These are phyloP conservation scores for Athetis lepigone DNA, from an alignment of 2,888 invertebrate species.

Conservation along the genomic window DNA sequence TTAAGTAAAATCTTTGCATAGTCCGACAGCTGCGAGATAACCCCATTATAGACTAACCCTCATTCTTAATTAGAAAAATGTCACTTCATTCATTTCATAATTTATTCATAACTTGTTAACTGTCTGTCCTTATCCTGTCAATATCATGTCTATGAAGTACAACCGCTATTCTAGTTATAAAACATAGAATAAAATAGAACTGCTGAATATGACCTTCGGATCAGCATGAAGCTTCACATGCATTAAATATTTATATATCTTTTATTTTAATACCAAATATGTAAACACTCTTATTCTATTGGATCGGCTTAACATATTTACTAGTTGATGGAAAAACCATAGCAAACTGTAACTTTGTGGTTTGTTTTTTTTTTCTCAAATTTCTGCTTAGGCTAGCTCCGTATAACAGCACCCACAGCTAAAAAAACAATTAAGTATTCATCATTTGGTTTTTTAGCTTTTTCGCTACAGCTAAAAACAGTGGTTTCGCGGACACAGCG, in stretches of 20 bases:
- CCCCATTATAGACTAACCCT: no score
- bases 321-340: neutral
- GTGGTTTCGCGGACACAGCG: no score
- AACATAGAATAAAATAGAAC: neutral
- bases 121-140: conserved; percentile 6
- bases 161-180: neutral
- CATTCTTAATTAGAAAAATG: neutral
- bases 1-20: neutral
- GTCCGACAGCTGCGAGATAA: neutral
- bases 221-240: conserved; percentile 12
- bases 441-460: no score
- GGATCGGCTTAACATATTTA: conserved; percentile 23
- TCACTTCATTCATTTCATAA: conserved; percentile 1
- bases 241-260: conserved; percentile 26
- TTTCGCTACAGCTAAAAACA: no score
- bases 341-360: neutral
- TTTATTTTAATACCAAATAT: conserved; percentile 5
- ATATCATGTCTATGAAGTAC: neutral
- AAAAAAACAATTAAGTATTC: no score
- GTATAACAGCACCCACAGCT: no score
- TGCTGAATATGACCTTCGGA: conserved; percentile 5
- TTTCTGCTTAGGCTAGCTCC: no score
- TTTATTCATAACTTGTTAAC: conserved; percentile 18
- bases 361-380: conserved; percentile 1
- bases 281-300: conserved; percentile 1